Base-by-base conservation (phyloP, 2,888 invertebrate genomes). In the Notodonta ziczac region DNA sequence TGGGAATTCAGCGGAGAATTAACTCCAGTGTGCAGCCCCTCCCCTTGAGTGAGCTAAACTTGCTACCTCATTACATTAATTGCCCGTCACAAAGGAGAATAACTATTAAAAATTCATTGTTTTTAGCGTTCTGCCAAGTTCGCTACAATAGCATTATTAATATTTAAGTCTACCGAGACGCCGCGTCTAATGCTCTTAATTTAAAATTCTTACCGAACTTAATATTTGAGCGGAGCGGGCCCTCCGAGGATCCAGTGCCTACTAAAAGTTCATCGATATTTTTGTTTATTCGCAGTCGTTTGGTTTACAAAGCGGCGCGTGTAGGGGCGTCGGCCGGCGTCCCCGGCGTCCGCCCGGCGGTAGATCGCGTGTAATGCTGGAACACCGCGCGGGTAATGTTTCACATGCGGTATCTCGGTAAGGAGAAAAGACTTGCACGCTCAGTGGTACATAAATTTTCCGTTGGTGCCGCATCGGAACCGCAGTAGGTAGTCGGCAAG, bases 181-280 rank as follows among this genome's bases (percentile, higher is more conserved):
- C 86, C 86, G 78, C 80, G 82, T 85, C 87, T 91, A 90, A 89
- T 89, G 84, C 80, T 85, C 83, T 77, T 87, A 86, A 91, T 91
- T 91, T 93, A 87, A 92, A 91, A 91, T 91, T 91, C 90, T 89
- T 87, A 86, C 84, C 82, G 85, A 91, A 92, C 87, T 92, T 91
- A 90, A 91, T 91, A 93, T 92, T 93, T 90, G 86, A 92, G 81
- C 77, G 82, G 81, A 82, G 77, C 77, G 73, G 75, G 76, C 83
- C 85, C 86, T 85, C 80, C 72, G 80, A 83, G 84, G 84, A 81
- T 79, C 71, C 73, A 78, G 72, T 76, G 77, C 76, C 80, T 83
- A 81, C 81, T 75, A 73, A 82, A 82, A 85, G 78, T 77, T 73
- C 74, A 67, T 72, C 69, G 67, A 76, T 68, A 73, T 67, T 67